phyloP scores from a whole-genome alignment of 2,113 vertebrate genomes.

The Hystrix cristata region DNA sequence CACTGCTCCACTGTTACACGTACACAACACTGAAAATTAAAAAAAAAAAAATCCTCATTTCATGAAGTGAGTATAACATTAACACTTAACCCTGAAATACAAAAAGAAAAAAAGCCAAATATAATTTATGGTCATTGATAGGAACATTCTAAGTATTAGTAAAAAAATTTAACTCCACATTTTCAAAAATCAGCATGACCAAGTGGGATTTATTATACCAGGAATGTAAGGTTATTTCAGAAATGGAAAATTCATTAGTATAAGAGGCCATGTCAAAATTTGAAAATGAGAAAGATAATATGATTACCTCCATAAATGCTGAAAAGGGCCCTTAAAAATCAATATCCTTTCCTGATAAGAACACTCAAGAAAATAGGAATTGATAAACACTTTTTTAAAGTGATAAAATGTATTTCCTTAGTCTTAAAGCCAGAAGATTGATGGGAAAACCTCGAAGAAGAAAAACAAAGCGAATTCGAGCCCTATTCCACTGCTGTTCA shows the following conservation, averaged over 20 bases:
- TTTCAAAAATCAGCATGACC: background rate
- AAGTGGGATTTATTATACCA: conserved; percentile 15
- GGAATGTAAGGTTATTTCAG: background rate
- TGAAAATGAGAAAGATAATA: background rate
- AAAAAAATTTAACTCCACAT: background rate
- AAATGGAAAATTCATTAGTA: background rate
- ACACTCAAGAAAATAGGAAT: background rate
- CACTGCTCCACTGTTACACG: background rate
- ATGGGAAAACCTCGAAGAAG: background rate
- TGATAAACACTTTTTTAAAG: background rate
- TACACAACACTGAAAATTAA: background rate
- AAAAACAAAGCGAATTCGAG: background rate
- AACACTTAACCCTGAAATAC: background rate
- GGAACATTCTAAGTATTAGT: background rate
- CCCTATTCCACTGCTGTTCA: background rate
- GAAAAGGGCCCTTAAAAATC: background rate
- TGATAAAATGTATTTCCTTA: background rate
- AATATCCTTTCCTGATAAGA: background rate
- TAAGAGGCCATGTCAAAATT: background rate
- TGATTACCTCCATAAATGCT: background rate
- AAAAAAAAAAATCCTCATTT: background rate
- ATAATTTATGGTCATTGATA: background rate
- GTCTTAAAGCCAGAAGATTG: background rate
- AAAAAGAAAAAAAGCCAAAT: background rate
- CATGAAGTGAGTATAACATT: conserved; percentile 3